Evolutionary conservation across 30 jellyfish, hydroid and myxozoan species (phyloP).

Genomic region (Nemopilema nomurai): DNA sequence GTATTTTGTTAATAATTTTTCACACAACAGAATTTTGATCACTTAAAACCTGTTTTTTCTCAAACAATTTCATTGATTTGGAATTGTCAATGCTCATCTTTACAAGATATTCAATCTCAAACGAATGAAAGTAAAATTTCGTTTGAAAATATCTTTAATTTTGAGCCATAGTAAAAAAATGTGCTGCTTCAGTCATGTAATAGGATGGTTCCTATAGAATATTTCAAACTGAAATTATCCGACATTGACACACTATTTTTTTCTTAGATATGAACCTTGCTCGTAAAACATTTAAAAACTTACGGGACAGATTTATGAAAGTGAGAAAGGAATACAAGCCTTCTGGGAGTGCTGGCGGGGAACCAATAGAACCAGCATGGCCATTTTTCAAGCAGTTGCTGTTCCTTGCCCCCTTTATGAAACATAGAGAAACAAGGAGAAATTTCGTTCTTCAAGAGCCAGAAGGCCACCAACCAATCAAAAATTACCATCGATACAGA

Average conservation of each 20-base stretch:
- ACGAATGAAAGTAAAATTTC: not conserved
- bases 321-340: conserved; percentile 48
- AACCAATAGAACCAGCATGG: conserved; percentile 46
- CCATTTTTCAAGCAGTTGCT: conserved; percentile 43
- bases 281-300: conserved; percentile 25
- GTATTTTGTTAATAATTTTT: not conserved
- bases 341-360: conserved; percentile 51
- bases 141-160: no score
- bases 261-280: conserved; percentile 24
- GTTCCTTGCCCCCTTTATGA: conserved; percentile 40
- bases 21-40: not conserved
- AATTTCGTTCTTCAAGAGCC: not conserved
- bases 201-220: not conserved
- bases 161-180: not conserved
- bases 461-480: not conserved
- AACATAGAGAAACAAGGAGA: conserved; percentile 19
- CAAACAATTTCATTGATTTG: not conserved
- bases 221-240: not conserved
- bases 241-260: not conserved
- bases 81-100: not conserved
- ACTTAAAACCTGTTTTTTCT: not conserved
- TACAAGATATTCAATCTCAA: not conserved
- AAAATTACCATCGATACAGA: not conserved
- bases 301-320: conserved; percentile 33
- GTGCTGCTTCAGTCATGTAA: not conserved